Evolutionary conservation across 2,888 invertebrate genomes (phyloP), one percentile per base, ranked within the genome.

Genomic region (Pachymerium ferrugineum): DNA sequence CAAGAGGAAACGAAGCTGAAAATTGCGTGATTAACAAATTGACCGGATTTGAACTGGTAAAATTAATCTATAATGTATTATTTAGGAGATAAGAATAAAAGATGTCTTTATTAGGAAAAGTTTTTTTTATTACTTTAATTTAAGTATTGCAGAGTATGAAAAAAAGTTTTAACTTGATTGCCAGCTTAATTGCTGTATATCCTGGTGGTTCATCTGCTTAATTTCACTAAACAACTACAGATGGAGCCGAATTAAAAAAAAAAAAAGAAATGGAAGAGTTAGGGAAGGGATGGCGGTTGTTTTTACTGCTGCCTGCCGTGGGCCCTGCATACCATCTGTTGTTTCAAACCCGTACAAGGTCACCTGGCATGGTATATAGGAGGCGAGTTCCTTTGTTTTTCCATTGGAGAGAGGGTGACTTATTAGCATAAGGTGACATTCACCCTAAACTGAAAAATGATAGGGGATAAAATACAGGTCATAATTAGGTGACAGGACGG

Each of bases 341-440:
- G 47, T 54, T 54, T 54, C 47, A 54, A 54, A 54, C 47, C 47
- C 47, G 19, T 54, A 54, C 47, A 54, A 54, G 47, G 47, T 54
- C 47, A 54, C 47, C 47, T 54, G 19, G 47, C 47, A 19, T n/a
- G n/a, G n/a, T 19, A 54, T 54, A 22, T 16, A n/a, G 47, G 22
- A 19, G 16, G n/a, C 47, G 47, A 54, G 22, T 54, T 12, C 47
- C 47, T 54, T 54, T 54, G 47, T 54, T 54, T 54, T 54, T 54
- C 47, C 14, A 16, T 47, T 19, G 19, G 47, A 47, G 47, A 6
- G n/a, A 16, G 5, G 1, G n/a, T 22, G 10, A 22, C 16, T 54
- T n/a, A 54, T 54, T 54, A 22, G 47, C 47, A 54, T 54, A 16
- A 54, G 47, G 47, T 54, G 47, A 54, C 47, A 54, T 54, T 54